Percentiles rank a stretch among this genome's conserved stretches.
Evolutionary conservation across 1,140 invertebrate species (phyloP).

Genomic region (Tetraneura akinire): DNA sequence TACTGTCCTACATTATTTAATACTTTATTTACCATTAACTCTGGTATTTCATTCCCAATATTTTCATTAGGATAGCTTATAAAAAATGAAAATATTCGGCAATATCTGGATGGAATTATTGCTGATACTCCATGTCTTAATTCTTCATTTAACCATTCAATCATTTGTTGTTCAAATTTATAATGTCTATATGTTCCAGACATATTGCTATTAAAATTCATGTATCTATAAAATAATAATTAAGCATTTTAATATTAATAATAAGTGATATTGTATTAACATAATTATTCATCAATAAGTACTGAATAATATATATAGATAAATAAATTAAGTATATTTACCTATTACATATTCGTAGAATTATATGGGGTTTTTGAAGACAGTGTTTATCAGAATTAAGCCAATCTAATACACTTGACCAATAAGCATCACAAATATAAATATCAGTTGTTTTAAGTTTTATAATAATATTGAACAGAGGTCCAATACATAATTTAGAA

Average conservation of each 20-base stretch:
- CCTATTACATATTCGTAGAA: constrained; percentile 46
- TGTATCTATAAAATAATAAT: constrained; percentile 22
- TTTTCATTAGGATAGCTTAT: constrained; percentile 29
- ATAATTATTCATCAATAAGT: too few species aligned
- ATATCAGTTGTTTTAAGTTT: constrained; percentile 42
- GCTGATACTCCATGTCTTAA: constrained; percentile 8
- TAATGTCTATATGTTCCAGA: constrained; percentile 39
- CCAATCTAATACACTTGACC: constrained; percentile 44
- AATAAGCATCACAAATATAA: constrained; percentile 32
- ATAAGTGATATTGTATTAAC: too few species aligned
- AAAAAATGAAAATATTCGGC: constrained; percentile 43
- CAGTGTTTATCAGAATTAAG: neutral
- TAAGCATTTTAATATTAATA: neutral
- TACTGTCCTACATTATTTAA: constrained; percentile 32
- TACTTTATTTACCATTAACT: constrained; percentile 18
- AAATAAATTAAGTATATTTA: neutral
- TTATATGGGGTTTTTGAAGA: neutral
- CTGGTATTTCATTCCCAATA: constrained; percentile 25
- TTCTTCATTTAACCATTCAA: constrained; percentile 33
- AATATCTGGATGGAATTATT: constrained; percentile 36
- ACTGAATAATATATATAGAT: neutral
- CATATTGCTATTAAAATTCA: constrained; percentile 46
- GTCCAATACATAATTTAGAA: constrained; percentile 32
- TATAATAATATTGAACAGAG: constrained; percentile 32
- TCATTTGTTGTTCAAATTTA: constrained; percentile 45